These are phyloP conservation scores for Hoplostethus atlanticus DNA, from an alignment of 2,797 vertebrate genomes.

Conservation along the genomic window DNA sequence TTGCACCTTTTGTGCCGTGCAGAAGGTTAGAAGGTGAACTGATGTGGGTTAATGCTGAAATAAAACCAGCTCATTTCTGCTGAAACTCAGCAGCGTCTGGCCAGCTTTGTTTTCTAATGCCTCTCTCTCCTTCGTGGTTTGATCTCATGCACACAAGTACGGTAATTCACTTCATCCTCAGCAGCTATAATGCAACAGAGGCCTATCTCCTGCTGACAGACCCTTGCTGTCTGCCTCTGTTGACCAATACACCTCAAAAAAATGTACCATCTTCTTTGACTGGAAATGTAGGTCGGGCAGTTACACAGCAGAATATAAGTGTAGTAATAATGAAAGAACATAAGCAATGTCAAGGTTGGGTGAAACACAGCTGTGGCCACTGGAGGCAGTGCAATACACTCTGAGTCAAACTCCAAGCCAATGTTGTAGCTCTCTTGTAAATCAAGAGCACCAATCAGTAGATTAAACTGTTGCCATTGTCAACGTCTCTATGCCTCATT, in stretches of 20 bases:
- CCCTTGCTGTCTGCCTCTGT: neutral
- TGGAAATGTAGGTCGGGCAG: neutral
- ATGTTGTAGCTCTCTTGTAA: constrained; percentile 83
- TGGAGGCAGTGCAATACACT: constrained; percentile 53
- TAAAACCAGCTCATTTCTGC: neutral
- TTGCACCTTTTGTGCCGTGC: too few species aligned
- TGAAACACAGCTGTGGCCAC: constrained; percentile 35
- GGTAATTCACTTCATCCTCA: constrained; percentile 18
- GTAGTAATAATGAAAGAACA: neutral
- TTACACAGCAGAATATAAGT: neutral
- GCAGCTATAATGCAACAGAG: constrained; percentile 13
- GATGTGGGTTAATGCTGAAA: neutral
- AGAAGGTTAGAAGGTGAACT: too few species aligned
- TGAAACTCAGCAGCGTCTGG: constrained; percentile 15
- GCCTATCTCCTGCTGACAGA: constrained; percentile 31
- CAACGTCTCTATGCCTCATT: constrained; percentile 41
- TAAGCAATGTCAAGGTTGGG: neutral
- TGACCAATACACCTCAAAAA: constrained; percentile 17
- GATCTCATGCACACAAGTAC: constrained; percentile 20
- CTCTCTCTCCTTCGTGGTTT: constrained; percentile 18
- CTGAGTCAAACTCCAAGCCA: constrained; percentile 20
- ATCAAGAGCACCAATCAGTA: constrained; percentile 87
- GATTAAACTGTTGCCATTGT: constrained; percentile 62
- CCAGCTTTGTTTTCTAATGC: constrained; percentile 10
- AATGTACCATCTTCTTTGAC: neutral